Evolutionary conservation across 2,113 vertebrate species (phyloP).

Genomic region (Paratilapia polleni): DNA sequence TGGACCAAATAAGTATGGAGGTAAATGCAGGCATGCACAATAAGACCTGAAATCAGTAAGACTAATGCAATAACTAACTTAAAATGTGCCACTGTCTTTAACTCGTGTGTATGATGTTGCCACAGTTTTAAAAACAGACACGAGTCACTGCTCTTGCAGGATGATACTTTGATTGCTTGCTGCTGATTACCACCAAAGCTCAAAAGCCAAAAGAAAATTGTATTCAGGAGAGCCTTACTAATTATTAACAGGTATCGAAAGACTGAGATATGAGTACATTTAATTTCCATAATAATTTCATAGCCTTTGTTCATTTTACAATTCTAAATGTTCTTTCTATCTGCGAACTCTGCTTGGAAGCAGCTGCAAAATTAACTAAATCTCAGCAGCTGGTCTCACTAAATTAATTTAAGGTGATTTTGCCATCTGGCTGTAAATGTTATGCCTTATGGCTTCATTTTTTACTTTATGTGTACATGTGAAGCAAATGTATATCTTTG

Average conservation of each 20-base stretch:
- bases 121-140: too few relatives aligned
- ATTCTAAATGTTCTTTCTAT: not conserved
- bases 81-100: not conserved
- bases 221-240: not conserved
- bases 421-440: too few relatives aligned
- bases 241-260: not conserved
- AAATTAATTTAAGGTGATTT: not conserved
- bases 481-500: too few relatives aligned
- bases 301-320: not conserved
- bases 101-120: not conserved
- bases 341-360: not conserved
- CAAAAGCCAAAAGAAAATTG: not conserved
- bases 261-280: not conserved
- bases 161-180: not conserved
- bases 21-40: too few relatives aligned
- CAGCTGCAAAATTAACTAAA: not conserved
- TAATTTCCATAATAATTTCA: not conserved
- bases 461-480: not conserved
- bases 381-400: constrained; percentile 3
- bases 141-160: not conserved
- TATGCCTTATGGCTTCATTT: not conserved
- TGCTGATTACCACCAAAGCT: not conserved
- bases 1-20: too few relatives aligned
- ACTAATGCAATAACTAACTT: not conserved
- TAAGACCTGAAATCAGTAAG: not conserved